These are phyloP conservation scores for Argentina silus DNA, from an alignment of 2,797 vertebrate species.

Conservation along the genomic window DNA sequence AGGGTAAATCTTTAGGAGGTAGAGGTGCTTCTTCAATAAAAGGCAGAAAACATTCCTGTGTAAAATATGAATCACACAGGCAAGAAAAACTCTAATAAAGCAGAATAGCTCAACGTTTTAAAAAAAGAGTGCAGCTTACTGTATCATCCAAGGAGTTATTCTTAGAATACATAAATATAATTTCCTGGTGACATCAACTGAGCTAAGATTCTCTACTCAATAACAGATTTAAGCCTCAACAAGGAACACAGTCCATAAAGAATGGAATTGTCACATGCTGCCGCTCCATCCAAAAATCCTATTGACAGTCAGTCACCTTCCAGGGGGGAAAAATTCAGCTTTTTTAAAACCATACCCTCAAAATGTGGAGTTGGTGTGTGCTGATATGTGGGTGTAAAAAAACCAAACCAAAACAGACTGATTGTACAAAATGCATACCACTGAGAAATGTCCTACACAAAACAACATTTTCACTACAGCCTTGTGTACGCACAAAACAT, in stretches of 20 bases:
- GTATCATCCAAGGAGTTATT: constrained; percentile 62
- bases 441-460: constrained; percentile 17
- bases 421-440: constrained; percentile 21
- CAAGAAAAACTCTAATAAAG: not conserved
- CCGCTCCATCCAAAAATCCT: constrained; percentile 62
- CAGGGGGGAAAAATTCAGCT: constrained; percentile 42
- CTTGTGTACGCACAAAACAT: not conserved
- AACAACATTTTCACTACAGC: constrained; percentile 7
- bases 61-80: not conserved
- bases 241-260: constrained; percentile 60
- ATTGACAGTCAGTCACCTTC: constrained; percentile 64
- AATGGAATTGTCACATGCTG: constrained; percentile 71
- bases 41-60: not conserved
- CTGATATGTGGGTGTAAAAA: constrained; percentile 27
- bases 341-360: constrained; percentile 17
- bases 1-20: not conserved
- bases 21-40: not conserved
- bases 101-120: not conserved
- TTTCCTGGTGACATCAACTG: constrained; percentile 63
- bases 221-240: constrained; percentile 60
- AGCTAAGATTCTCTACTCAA: constrained; percentile 64
- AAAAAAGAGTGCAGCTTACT: constrained; percentile 25
- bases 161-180: constrained; percentile 68
- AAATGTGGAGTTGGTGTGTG: constrained; percentile 30
- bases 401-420: not conserved